Percentiles rank a stretch among this genome's conserved stretches.
Evolutionary conservation across 2,113 vertebrate genomes (phyloP).

Genomic region (Oreocharis arfaki): DNA sequence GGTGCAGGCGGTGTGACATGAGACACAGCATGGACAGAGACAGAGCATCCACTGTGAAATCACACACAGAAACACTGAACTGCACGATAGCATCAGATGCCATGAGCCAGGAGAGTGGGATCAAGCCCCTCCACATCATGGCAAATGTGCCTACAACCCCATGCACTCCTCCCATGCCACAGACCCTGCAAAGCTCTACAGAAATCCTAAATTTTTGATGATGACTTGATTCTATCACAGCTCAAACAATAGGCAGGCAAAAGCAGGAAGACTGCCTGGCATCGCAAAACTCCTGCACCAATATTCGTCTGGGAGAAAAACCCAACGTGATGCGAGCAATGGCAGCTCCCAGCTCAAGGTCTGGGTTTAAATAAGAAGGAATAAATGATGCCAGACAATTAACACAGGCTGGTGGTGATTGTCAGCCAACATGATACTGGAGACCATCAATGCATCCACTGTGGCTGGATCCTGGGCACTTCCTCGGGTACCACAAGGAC

Average conservation of each 20-base stretch:
- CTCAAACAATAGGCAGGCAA: background rate
- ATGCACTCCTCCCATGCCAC: background rate
- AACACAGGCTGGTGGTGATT: background rate
- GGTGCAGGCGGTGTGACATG: background rate
- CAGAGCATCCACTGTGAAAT: background rate
- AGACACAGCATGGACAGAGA: background rate
- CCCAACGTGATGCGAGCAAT: background rate
- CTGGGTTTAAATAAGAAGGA: background rate
- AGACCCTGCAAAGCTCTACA: background rate
- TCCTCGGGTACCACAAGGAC: accelerated
- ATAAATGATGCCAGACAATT: background rate
- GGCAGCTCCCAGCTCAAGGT: background rate
- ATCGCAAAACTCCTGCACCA: accelerated
- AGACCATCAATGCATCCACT: accelerated
- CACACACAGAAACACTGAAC: background rate
- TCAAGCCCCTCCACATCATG: background rate
- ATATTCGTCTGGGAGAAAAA: background rate
- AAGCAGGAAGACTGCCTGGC: background rate
- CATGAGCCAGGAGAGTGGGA: background rate
- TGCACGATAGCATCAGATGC: background rate
- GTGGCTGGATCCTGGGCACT: background rate
- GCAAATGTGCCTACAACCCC: background rate
- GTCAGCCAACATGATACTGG: background rate
- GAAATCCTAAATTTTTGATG: background rate
- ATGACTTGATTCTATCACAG: background rate